phyloP scores from a whole-genome alignment of 2,797 vertebrate genomes.

The Scleropages formosus region DNA sequence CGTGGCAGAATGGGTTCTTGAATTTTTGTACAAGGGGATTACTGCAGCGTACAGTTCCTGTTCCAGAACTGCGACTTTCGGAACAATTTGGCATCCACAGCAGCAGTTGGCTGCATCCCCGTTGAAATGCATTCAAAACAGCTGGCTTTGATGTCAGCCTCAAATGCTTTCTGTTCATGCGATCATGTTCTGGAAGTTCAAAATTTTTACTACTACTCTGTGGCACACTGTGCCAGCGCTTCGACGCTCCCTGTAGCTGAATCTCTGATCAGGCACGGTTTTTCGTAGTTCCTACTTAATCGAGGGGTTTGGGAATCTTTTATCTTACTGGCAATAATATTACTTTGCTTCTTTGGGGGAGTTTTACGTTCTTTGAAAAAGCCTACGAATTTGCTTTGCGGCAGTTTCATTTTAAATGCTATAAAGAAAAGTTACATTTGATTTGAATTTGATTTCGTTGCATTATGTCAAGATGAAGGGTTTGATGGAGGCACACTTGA shows the following conservation, averaged over 20 bases:
- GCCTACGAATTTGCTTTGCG: no score
- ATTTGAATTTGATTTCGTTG: background rate
- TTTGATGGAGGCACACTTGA: no score
- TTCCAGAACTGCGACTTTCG: constrained; percentile 17
- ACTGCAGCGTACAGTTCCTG: background rate
- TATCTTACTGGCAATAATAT: no score
- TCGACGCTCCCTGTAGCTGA: no score
- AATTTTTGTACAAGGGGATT: background rate
- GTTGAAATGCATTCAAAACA: constrained; percentile 1
- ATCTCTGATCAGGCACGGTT: no score
- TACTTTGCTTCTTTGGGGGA: no score
- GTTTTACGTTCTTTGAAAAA: no score
- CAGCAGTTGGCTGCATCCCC: background rate
- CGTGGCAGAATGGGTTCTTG: background rate
- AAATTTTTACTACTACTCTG: background rate
- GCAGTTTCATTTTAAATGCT: no score
- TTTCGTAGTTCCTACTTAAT: no score
- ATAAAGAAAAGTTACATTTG: no score
- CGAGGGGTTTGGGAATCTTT: no score
- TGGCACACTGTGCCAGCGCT: no score
- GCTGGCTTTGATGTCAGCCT: constrained; percentile 15
- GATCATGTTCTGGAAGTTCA: constrained; percentile 1
- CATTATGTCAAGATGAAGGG: constrained; percentile 11
- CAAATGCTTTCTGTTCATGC: background rate
- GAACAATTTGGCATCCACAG: constrained; percentile 17